Percentiles rank a stretch among this genome's conserved stretches.
phyloP scores from a whole-genome alignment of 2,888 invertebrate genomes.

The Pasiphila rectangulata region DNA sequence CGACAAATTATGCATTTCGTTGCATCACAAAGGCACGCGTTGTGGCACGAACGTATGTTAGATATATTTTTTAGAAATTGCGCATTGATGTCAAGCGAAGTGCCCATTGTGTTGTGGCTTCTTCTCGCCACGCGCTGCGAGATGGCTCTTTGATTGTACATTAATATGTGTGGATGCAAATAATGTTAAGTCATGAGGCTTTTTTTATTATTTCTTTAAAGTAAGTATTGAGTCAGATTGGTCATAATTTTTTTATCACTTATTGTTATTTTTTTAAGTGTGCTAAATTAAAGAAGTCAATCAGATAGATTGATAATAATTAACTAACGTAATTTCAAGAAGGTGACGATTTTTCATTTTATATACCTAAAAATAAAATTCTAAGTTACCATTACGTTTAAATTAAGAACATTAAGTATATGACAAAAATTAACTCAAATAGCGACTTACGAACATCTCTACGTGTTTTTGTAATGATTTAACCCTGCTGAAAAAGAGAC shows the following conservation, averaged over 20 bases:
- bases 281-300: too few species aligned
- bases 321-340: too few species aligned
- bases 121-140: slow-evolving; percentile 48
- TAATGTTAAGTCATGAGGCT: slow-evolving; percentile 23
- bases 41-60: slow-evolving; percentile 61
- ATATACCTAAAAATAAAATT: too few species aligned
- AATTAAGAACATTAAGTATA: too few species aligned
- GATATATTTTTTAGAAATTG: slow-evolving; percentile 62
- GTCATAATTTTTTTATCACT: too few species aligned
- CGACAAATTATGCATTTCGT: slow-evolving; percentile 76
- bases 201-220: slow-evolving; percentile 16
- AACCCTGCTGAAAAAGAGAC: slow-evolving; percentile 25
- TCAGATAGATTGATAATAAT: too few species aligned
- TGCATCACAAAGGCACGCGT: slow-evolving; percentile 69
- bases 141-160: slow-evolving; percentile 32
- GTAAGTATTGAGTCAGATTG: background rate
- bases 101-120: slow-evolving; percentile 55
- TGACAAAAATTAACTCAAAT: too few species aligned
- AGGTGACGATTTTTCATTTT: too few species aligned
- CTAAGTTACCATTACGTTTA: too few species aligned
- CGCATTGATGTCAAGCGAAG: slow-evolving; percentile 63
- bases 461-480: background rate
- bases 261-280: background rate
- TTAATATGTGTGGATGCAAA: slow-evolving; percentile 19
- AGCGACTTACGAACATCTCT: too few species aligned